These are phyloP conservation scores for Plemyria rubiginata DNA, from an alignment of 2,888 invertebrate species.

Conservation along the genomic window DNA sequence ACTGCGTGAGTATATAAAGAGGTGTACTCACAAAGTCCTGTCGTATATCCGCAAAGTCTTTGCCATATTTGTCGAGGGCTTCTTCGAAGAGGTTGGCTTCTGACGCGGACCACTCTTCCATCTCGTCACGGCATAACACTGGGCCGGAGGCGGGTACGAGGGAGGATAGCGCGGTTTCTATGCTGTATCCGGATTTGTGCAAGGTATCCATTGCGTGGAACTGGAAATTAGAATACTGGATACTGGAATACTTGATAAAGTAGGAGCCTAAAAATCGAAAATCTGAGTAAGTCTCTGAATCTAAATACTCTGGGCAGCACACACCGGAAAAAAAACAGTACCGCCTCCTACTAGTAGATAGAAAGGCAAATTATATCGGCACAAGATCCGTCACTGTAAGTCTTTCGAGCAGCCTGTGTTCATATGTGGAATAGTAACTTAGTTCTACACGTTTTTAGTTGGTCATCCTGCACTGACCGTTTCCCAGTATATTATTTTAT, in stretches of 20 bases:
- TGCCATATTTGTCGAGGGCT: conserved; percentile 98
- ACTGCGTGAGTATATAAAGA: background rate
- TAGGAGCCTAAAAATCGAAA: too few relatives aligned
- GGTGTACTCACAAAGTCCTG: conserved; percentile 95
- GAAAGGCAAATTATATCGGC: too few relatives aligned
- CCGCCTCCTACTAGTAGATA: too few relatives aligned
- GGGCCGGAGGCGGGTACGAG: conserved; percentile 98
- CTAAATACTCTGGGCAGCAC: too few relatives aligned
- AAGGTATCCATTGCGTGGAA: conserved; percentile 99
- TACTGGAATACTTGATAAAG: too few relatives aligned
- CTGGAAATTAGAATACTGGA: conserved; percentile 66
- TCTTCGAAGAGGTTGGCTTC: conserved; percentile 99
- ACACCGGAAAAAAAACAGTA: too few relatives aligned
- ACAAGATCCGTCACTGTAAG: too few relatives aligned
- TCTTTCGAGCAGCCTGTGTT: too few relatives aligned
- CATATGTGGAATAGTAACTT: too few relatives aligned
- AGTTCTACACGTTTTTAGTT: too few relatives aligned
- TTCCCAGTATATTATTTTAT: background rate
- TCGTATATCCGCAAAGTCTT: conserved; percentile 99
- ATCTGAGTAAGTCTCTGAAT: too few relatives aligned
- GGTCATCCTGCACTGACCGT: too few relatives aligned
- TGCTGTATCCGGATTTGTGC: conserved; percentile 96
- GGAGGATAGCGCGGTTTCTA: conserved; percentile 95
- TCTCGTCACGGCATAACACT: conserved; percentile 98
- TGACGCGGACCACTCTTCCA: conserved; percentile 99